Conservation (phyloP, 1,140 invertebrate genomes). For the Harlomillsia oculata region DNA sequence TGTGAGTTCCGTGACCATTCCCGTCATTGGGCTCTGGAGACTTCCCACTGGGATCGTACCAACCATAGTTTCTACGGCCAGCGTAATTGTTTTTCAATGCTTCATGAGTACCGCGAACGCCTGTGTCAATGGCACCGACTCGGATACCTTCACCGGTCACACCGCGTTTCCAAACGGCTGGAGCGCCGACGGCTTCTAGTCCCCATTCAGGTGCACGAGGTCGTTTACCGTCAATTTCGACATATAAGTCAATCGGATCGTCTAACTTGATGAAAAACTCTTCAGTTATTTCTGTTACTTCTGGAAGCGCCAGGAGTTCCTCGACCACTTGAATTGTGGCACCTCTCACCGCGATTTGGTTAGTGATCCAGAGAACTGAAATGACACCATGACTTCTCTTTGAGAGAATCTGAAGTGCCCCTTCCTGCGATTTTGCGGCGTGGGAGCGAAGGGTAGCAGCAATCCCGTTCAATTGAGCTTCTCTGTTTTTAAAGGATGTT, state of each 20-base stretch:
- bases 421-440: not conserved
- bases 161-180: not conserved
- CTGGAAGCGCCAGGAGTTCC: not conserved
- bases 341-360: constrained; percentile 1
- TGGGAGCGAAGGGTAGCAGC: not conserved
- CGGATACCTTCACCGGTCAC: not conserved
- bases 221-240: not conserved
- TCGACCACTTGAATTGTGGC: not conserved
- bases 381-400: not conserved
- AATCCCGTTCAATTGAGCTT: not conserved
- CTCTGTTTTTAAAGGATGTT: not conserved
- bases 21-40: not conserved
- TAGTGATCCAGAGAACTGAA: constrained; percentile 11
- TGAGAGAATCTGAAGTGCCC: not conserved
- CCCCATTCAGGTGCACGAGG: not conserved
- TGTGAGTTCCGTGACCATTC: constrained; percentile 18
- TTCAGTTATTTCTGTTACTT: not conserved
- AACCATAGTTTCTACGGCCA: constrained; percentile 5
- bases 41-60: constrained; percentile 9
- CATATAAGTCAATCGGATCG: not conserved
- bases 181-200: not conserved
- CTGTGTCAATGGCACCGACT: constrained; percentile 9
- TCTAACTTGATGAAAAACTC: constrained; percentile 1
- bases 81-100: not conserved
- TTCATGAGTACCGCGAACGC: constrained; percentile 5